These are phyloP conservation scores for Gobio occitaniae DNA, from an alignment of 2,797 vertebrate species.

Conservation along the genomic window DNA sequence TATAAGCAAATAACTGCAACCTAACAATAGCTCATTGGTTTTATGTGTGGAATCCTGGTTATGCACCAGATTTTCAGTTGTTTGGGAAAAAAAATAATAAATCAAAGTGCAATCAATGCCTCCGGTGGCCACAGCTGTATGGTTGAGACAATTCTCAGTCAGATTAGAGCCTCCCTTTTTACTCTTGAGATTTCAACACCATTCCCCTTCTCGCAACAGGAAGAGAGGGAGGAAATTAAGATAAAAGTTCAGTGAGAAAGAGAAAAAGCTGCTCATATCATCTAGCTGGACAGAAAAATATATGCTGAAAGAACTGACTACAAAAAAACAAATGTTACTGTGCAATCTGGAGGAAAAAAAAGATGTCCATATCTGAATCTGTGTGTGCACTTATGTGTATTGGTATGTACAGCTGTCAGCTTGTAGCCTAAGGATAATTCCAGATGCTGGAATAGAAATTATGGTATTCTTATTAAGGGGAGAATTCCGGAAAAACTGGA, in stretches of 20 bases:
- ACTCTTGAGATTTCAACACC: constrained; percentile 7
- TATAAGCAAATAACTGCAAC: neutral
- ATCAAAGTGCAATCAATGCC: constrained; percentile 5
- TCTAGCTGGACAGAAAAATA: neutral
- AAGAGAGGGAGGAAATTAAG: constrained; percentile 1
- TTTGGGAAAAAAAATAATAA: neutral
- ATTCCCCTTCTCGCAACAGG: neutral
- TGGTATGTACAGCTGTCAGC: constrained; percentile 25
- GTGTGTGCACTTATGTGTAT: neutral
- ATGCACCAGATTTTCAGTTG: neutral
- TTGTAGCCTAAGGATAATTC: constrained; percentile 19
- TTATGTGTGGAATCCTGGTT: neutral
- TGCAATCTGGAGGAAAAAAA: neutral
- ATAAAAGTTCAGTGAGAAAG: neutral
- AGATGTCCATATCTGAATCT: neutral
- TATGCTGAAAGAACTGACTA: neutral
- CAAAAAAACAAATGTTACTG: neutral
- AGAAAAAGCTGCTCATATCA: neutral
- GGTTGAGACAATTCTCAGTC: neutral
- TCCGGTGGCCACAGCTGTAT: neutral
- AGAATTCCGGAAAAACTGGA: constrained; percentile 2
- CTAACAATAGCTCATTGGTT: neutral
- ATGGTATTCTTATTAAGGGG: constrained; percentile 1
- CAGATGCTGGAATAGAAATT: neutral
- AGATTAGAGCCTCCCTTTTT: constrained; percentile 8